Evolutionary conservation across 2,888 invertebrate genomes (phyloP).

Genomic region (Sinotaia quadrata): DNA sequence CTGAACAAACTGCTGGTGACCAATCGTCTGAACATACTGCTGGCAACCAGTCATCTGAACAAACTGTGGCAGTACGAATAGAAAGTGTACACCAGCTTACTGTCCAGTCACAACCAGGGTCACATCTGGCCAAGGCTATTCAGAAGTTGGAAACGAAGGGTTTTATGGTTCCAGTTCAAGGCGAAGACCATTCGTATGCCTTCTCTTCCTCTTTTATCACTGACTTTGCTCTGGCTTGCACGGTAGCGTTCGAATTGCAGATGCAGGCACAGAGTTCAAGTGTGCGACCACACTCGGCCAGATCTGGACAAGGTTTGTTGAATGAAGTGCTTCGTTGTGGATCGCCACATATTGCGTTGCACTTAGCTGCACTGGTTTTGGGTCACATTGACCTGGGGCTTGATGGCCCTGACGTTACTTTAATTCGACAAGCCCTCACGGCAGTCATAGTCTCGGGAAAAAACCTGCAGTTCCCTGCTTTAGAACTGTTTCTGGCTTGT

Average conservation of each 20-base stretch:
- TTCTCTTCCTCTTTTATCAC: conserved; percentile 7
- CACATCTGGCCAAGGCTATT: background rate
- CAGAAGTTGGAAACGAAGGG: background rate
- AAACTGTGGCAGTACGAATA: too few species aligned
- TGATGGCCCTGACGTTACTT: too few species aligned
- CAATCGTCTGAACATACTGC: too few species aligned
- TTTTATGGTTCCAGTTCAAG: background rate
- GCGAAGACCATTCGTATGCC: background rate
- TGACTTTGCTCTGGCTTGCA: conserved; percentile 2
- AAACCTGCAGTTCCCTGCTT: too few species aligned
- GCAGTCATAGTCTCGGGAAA: too few species aligned
- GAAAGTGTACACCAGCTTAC: too few species aligned
- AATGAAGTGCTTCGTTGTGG: background rate
- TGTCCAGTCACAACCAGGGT: background rate
- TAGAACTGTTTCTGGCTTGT: too few species aligned
- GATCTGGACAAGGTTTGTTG: background rate
- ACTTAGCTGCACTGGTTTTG: background rate
- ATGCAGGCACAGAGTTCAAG: too few species aligned
- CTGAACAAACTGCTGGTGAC: too few species aligned
- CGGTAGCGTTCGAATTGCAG: background rate
- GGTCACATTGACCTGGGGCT: background rate
- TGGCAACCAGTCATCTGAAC: too few species aligned
- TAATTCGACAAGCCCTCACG: too few species aligned
- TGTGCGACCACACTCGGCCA: too few species aligned
- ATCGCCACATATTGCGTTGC: background rate